phyloP scores from a whole-genome alignment of 53 echinoderm and acorn worm species.

The Antedon mediterranea region DNA sequence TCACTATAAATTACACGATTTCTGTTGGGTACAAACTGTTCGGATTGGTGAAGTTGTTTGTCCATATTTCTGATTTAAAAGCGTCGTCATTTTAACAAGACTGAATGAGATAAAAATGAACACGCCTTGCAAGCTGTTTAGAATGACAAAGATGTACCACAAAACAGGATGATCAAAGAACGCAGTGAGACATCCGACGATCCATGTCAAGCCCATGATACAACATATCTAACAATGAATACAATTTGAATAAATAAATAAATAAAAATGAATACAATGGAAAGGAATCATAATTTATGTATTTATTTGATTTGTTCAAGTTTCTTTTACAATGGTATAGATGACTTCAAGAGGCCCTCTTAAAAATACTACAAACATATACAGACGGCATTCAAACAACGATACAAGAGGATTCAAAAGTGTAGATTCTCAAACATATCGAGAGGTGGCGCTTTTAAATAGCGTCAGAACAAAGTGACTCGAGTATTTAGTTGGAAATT shows the following conservation, averaged over 20 bases:
- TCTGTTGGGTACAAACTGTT: neutral
- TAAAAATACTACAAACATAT: too few species aligned
- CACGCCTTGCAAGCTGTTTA: neutral
- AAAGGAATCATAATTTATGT: too few species aligned
- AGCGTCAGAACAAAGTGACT: too few species aligned
- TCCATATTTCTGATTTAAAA: neutral
- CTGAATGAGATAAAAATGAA: neutral
- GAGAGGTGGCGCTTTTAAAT: too few species aligned
- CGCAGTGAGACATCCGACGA: neutral
- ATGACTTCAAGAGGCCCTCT: too few species aligned
- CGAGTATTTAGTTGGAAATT: too few species aligned
- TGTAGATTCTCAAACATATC: too few species aligned
- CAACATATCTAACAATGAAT: neutral
- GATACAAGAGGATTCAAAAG: too few species aligned
- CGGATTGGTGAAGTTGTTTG: neutral
- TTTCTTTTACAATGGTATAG: too few species aligned
- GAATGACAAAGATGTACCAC: neutral
- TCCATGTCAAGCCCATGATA: neutral
- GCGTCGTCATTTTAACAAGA: neutral
- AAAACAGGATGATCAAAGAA: neutral
- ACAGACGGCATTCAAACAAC: too few species aligned
- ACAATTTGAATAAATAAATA: too few species aligned
- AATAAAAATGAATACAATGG: neutral
- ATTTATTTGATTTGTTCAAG: too few species aligned
- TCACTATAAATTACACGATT: neutral